Conservation (phyloP, 2,888 invertebrate genomes). For the Peribatodes rhomboidaria region DNA sequence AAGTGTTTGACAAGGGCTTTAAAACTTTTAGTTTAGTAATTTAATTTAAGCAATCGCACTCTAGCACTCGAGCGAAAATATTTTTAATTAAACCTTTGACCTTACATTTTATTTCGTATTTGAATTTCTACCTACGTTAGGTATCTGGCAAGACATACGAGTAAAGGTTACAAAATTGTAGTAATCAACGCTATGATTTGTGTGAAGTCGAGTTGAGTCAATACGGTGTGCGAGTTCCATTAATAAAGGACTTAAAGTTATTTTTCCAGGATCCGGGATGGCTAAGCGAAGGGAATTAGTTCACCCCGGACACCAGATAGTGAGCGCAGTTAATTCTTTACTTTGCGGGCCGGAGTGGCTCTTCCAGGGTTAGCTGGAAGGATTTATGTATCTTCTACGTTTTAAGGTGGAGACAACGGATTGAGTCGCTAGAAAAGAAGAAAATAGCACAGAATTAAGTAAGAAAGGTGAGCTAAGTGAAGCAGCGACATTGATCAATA, state of each 20-base stretch:
- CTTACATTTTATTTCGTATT: too few relatives aligned
- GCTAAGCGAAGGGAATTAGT: conserved; percentile 47
- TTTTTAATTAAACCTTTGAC: too few relatives aligned
- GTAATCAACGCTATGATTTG: too few relatives aligned
- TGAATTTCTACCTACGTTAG: too few relatives aligned
- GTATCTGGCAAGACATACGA: too few relatives aligned
- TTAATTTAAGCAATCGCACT: too few relatives aligned
- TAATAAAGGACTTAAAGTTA: conserved; percentile 52
- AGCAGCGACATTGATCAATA: background rate
- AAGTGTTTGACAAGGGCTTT: too few relatives aligned
- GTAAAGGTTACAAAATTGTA: too few relatives aligned
- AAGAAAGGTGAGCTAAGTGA: background rate
- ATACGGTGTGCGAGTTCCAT: conserved; percentile 7
- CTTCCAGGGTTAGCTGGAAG: conserved; percentile 18
- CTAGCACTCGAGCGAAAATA: too few relatives aligned
- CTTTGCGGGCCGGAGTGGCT: conserved; percentile 38
- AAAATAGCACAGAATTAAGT: background rate
- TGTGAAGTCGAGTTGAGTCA: background rate
- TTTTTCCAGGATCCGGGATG: conserved; percentile 42
- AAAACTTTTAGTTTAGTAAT: too few relatives aligned
- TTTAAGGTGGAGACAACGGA: conserved; percentile 7
- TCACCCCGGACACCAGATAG: conserved; percentile 41
- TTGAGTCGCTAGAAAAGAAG: background rate
- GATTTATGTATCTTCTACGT: conserved; percentile 24
- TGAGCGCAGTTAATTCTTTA: conserved; percentile 42